These are phyloP conservation scores for Pimephales promelas DNA, from an alignment of 2,113 vertebrate genomes.

Conservation along the genomic window DNA sequence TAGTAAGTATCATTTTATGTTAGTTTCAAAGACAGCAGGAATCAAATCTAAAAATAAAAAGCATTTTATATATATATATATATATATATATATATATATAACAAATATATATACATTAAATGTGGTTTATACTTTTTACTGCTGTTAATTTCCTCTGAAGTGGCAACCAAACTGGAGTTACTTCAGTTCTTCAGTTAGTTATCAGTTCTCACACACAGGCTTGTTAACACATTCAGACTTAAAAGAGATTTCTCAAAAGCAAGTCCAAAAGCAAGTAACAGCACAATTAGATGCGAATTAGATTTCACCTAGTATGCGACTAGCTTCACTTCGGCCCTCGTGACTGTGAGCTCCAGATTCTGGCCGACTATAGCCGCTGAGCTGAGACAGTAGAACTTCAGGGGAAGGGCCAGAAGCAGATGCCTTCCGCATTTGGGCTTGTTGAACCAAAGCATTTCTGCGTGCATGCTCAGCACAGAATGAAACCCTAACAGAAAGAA, in stretches of 20 bases:
- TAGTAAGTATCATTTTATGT: not conserved
- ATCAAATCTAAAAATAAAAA: too few relatives aligned
- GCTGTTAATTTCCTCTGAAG: not conserved
- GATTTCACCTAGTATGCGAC: conserved; percentile 84
- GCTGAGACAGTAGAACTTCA: conserved; percentile 88
- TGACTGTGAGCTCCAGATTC: conserved; percentile 76
- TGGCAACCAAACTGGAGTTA: not conserved
- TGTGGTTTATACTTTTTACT: too few relatives aligned
- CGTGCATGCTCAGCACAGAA: conserved; percentile 92
- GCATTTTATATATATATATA: too few relatives aligned
- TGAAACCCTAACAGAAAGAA: conserved; percentile 70
- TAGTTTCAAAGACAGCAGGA: not conserved
- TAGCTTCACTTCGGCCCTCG: conserved; percentile 86
- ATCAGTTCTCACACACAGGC: not conserved
- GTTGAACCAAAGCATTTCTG: conserved; percentile 85
- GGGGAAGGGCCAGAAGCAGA: conserved; percentile 76
- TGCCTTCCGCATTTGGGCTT: conserved; percentile 89
- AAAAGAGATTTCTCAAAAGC: not conserved
- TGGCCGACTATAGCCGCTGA: conserved; percentile 84
- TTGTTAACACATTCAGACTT: not conserved
- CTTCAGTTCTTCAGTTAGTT: too few relatives aligned
- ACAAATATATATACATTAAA: too few relatives aligned
- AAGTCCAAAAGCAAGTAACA: not conserved
- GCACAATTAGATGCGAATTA: not conserved
- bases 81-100: too few relatives aligned